A percentile compares a stretch with the other conserved stretches of the same genome.
Evolutionary conservation across 2,888 invertebrate species (phyloP).

Genomic region (Ganaspis brasiliensis): DNA sequence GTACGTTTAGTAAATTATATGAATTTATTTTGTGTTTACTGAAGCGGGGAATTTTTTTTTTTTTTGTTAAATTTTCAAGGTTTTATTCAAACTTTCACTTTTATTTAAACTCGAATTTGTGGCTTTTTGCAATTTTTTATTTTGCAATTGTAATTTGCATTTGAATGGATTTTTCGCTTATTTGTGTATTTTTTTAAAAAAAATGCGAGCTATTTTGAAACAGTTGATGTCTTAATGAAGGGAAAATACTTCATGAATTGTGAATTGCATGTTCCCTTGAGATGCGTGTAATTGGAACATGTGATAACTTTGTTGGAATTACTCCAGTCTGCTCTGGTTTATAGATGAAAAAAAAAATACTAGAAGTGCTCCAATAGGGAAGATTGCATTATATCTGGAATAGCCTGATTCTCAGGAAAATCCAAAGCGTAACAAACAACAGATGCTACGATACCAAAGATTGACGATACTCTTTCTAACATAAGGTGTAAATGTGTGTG

Average conservation of each 20-base stretch:
- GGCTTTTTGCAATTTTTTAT: not conserved
- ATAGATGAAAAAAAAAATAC: slow-evolving; percentile 42
- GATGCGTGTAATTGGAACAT: slow-evolving; percentile 32
- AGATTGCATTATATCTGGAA: slow-evolving; percentile 56
- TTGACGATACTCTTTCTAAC: slow-evolving; percentile 44
- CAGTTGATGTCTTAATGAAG: not conserved
- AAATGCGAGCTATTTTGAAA: not conserved
- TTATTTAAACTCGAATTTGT: not conserved
- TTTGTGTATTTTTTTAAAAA: not conserved
- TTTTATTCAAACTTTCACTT: slow-evolving; percentile 13
- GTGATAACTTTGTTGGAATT: slow-evolving; percentile 40
- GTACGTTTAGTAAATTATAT: slow-evolving; percentile 1
- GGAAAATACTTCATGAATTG: slow-evolving; percentile 21
- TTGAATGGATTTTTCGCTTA: not conserved
- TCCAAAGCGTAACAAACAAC: slow-evolving; percentile 46
- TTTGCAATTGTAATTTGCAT: not conserved
- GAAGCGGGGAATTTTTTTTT: not conserved
- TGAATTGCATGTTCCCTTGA: slow-evolving; percentile 15
- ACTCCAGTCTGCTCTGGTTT: slow-evolving; percentile 26
- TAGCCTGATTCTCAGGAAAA: slow-evolving; percentile 58
- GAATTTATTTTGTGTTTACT: slow-evolving; percentile 6
- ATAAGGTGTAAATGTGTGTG: slow-evolving; percentile 28
- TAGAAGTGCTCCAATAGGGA: slow-evolving; percentile 48
- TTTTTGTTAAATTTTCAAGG: not conserved
- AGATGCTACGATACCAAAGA: slow-evolving; percentile 47